Evolutionary conservation across 2,797 vertebrate genomes (phyloP).

Genomic region (Liasis olivaceus): DNA sequence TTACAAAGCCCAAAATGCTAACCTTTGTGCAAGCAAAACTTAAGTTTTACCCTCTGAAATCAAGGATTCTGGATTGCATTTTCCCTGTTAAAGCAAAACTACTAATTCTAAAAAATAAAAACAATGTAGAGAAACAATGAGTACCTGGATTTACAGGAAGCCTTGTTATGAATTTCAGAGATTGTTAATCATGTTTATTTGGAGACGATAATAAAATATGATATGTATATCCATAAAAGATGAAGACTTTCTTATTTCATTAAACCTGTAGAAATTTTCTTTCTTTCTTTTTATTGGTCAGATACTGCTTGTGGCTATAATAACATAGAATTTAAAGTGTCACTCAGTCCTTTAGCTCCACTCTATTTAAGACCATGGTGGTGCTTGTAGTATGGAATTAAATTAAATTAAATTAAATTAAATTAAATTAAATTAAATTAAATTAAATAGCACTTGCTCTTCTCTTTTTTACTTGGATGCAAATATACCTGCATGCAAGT

Average conservation of each 20-base stretch:
- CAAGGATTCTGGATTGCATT: background rate
- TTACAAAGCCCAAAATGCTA: conserved; percentile 7
- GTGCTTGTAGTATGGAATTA: background rate
- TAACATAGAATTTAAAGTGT: background rate
- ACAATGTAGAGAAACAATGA: background rate
- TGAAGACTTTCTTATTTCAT: background rate
- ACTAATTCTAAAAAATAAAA: background rate
- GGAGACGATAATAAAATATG: background rate
- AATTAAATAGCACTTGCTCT: background rate
- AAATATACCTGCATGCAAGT: background rate
- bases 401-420: background rate
- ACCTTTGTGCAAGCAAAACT: background rate
- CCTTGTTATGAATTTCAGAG: background rate
- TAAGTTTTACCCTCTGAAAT: conserved; percentile 2
- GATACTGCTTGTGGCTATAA: background rate
- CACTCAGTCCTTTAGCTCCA: background rate
- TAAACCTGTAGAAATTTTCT: background rate
- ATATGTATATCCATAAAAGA: background rate
- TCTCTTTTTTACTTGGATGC: background rate
- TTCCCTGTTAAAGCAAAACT: background rate
- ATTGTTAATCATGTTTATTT: background rate
- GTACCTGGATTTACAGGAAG: background rate
- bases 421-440: background rate
- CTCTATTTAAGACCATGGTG: background rate
- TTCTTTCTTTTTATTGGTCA: background rate